phyloP scores from a whole-genome alignment of 1,140 invertebrate species.

The Heliconius hewitsoni region DNA sequence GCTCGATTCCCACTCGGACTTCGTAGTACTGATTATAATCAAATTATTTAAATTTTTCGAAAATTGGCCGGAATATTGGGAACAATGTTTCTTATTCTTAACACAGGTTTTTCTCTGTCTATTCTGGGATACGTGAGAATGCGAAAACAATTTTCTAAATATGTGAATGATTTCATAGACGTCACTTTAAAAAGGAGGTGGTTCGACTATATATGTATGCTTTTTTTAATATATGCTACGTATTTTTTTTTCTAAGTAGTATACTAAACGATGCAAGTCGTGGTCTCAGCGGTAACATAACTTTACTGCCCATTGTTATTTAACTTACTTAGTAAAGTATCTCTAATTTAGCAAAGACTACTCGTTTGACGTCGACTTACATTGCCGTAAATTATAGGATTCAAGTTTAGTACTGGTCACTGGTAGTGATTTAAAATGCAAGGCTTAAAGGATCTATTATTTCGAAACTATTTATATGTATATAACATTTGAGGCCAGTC shows the following conservation, averaged over 20 bases:
- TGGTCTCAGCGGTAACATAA: neutral
- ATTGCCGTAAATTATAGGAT: neutral
- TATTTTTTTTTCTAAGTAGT: neutral
- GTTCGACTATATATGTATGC: neutral
- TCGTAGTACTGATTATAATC: too few relatives aligned
- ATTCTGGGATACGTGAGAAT: too few relatives aligned
- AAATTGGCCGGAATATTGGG: too few relatives aligned
- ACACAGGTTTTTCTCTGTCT: too few relatives aligned
- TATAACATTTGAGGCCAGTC: neutral
- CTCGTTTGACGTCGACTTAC: neutral
- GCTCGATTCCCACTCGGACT: too few relatives aligned
- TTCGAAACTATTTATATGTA: neutral
- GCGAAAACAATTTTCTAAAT: too few relatives aligned
- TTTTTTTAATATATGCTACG: neutral
- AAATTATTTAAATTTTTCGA: too few relatives aligned
- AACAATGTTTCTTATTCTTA: too few relatives aligned
- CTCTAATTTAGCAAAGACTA: conserved; percentile 14
- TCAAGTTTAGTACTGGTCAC: neutral
- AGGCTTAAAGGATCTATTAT: neutral
- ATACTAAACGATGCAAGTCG: neutral
- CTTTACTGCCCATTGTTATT: conserved; percentile 14
- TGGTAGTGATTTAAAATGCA: neutral
- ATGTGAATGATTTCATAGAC: too few relatives aligned
- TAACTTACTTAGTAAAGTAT: conserved; percentile 20
- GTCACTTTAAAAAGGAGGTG: too few relatives aligned